Evolutionary conservation across 2,888 invertebrate species (phyloP), one percentile per base, ranked within the genome.

Genomic region (Chalcosyrphus nemorum): DNA sequence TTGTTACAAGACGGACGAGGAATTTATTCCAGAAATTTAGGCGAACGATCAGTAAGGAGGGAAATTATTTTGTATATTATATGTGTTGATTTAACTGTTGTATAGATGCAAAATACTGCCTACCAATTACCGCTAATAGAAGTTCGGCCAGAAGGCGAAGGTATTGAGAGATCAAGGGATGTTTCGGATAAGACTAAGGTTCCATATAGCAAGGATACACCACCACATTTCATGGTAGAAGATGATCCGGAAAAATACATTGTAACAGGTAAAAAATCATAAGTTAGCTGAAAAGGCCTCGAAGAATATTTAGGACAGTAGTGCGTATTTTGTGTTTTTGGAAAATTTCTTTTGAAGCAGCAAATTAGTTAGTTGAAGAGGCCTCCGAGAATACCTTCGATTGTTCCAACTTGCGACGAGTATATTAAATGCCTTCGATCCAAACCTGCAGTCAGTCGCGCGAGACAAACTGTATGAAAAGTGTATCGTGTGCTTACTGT

Each of bases 111-210:
- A 7, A 93, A 93, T 87, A 94, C 94, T 19, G 93, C 94, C 86
- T 95, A 95, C 90, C 94, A 94, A 88, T 90, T 95, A 5, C 96
- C 96, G 0, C 89, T 96, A 82, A 91, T 94, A 47, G 93, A 93
- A 56, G 95, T 96, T 0, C 92, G 94, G 61, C 94, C 95, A 13
- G 95, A 95, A 92, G 94, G 94, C 86, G 94, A 93, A 35, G 95
- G 94, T 13, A 93, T 95, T 80, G 91, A 93, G 87, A 92, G 94
- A 82, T 93, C 93, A 88, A 89, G 93, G 59, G 93, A 94, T 7
- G 92, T 94, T 87, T 93, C 94, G 38, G 81, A 63, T 1, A 94
- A 94, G 87, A 76, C 88, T 52, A 65, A 56, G 35, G 19, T 59
- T 74, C 86, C 86, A 1, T 91, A 91, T 70, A 89, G 89, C 2